Conservation (phyloP, 2,797 vertebrate species). For the Microctenopoma lineatum region DNA sequence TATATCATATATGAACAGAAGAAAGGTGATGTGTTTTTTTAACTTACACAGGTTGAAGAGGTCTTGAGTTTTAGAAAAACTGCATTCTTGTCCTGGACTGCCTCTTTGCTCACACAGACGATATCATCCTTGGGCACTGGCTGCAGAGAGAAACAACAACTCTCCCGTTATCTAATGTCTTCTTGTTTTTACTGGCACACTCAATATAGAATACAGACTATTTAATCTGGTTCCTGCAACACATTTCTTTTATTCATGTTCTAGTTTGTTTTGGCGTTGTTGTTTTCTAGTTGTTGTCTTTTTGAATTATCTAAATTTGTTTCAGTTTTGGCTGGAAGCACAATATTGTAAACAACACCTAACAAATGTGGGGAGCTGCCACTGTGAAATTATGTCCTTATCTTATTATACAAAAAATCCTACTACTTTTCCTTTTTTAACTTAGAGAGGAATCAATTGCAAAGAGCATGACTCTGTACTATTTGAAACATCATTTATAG, state of each 20-base stretch:
- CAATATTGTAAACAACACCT: background rate
- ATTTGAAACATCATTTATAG: background rate
- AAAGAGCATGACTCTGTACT: background rate
- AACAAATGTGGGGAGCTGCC: background rate
- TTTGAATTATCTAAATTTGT: background rate
- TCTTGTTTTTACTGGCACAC: background rate
- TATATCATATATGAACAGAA: background rate
- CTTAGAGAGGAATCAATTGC: constrained; percentile 1
- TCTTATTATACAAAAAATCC: constrained; percentile 6
- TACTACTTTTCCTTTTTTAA: background rate
- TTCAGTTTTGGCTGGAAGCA: background rate
- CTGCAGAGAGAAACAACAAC: constrained; percentile 49
- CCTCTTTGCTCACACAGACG: constrained; percentile 77
- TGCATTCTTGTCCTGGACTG: constrained; percentile 72
- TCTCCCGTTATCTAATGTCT: background rate
- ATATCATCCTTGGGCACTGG: constrained; percentile 62
- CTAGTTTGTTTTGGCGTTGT: background rate
- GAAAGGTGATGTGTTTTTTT: constrained; percentile 12
- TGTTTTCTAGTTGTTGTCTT: background rate
- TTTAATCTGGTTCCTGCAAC: background rate
- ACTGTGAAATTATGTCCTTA: background rate
- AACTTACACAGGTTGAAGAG: constrained; percentile 81
- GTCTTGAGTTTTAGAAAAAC: constrained; percentile 78
- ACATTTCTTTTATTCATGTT: background rate
- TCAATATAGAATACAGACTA: background rate